Evolutionary conservation across 2,797 vertebrate genomes (phyloP), one percentile per base, ranked within the genome.

Genomic region (Tolypeutes matacus): DNA sequence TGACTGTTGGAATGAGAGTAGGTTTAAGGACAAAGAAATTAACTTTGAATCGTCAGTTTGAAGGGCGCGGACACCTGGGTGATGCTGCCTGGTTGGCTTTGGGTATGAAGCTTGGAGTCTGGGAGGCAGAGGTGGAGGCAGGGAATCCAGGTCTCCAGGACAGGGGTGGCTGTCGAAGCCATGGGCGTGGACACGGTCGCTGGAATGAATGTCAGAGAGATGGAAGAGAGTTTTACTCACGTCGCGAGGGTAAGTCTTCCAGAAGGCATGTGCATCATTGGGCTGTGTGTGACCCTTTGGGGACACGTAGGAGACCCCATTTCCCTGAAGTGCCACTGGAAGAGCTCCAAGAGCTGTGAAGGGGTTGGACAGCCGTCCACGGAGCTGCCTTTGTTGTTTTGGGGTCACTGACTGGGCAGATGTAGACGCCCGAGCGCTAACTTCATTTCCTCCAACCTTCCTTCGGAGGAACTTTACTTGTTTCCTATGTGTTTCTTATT

Each of bases 291-390:
- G 23, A 49, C 42, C 34, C 39, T 34, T 10, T 7, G 42, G 9
- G 62, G 27, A 31, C 0, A 0, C 69, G 36, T n/a, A 42, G 56
- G 69, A 46, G 6, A 5, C 7, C 7, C 29, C 1, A 2, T 49
- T 76, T 72, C 60, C 65, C 89, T 36, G 25, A 73, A 64, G 56
- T 49, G 8, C 29, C 18, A 5, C 12, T 21, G 12, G 23, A 39
- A 56, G 69, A 85, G 13, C 8, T 18, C 10, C 20, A 62, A 78
- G 76, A 42, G 29, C 25, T 46, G 0, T 10, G 20, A 36, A 77
- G 31, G 29, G 14, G 13, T n/a, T 10, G 2, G n/a, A 80, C 65
- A 69, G n/a, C 46, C 46, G 29, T 58, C 58, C 23, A 21, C 7
- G 49, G 60, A 11, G 0, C 76, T 62, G 69, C 76, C 60, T n/a